Conservation (phyloP, 2,797 vertebrate species). For the Sebastes melanostomus region DNA sequence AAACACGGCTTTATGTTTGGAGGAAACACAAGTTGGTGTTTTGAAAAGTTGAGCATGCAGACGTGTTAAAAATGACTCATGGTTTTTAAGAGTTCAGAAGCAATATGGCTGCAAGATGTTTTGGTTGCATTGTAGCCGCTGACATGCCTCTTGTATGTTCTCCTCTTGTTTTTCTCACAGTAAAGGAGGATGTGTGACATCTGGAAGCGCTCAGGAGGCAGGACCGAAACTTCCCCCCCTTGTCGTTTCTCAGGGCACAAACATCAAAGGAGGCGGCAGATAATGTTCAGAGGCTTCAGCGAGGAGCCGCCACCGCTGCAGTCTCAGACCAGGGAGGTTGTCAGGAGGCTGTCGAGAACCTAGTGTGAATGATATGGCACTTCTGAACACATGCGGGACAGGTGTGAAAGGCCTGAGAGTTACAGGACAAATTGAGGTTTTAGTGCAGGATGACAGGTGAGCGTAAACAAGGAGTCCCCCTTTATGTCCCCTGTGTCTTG, state of each 20-base stretch:
- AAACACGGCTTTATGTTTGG: not conserved
- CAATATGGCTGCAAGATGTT: constrained; percentile 60
- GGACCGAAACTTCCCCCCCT: not conserved
- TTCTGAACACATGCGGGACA: not conserved
- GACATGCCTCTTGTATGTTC: constrained; percentile 28
- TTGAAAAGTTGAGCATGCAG: not conserved
- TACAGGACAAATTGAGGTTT: not conserved
- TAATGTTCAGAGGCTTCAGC: not conserved
- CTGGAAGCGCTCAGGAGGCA: constrained; percentile 67
- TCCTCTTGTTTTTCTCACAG: constrained; percentile 57
- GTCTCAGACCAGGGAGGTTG: not conserved
- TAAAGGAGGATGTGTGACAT: constrained; percentile 58
- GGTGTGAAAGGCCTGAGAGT: not conserved
- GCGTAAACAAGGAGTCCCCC: not conserved
- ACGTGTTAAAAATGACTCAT: constrained; percentile 11
- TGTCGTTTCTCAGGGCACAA: constrained; percentile 40
- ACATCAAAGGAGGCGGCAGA: constrained; percentile 57
- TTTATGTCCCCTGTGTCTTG: not conserved
- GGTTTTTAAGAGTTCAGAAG: constrained; percentile 3
- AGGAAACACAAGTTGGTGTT: not conserved
- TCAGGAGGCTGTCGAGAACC: not conserved
- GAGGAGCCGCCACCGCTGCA: not conserved
- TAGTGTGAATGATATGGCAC: not conserved
- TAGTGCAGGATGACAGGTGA: not conserved
- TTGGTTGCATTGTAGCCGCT: not conserved